Base-by-base conservation (phyloP, 2,797 vertebrate genomes). In the Pseudopleuronectes americanus region DNA sequence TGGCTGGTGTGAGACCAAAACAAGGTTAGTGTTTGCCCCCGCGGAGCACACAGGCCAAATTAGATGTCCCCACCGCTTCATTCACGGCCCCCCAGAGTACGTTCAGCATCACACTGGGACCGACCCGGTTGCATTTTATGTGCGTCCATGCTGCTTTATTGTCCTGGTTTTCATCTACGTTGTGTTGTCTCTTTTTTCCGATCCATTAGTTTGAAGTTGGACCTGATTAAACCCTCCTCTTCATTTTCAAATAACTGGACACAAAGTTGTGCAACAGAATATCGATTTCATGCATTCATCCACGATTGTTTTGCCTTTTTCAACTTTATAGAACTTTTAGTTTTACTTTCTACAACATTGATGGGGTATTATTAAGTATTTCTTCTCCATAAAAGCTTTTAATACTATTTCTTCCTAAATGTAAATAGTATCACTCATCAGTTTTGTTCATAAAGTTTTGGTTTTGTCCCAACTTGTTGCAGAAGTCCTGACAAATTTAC, bases 31-130 rank as follows among this genome's bases (percentile, higher is more conserved):
- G 54, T 41, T 26, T 47, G 36, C 60, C 56, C 31, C 47, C 6
- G 23, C 1, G 0, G 52, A 23, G 23, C 2, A 19, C 21, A 53
- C 22, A 63, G 51, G 52, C 49, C 63, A 81, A 58, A 68, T 58
- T 12, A 22, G 31, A 47, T 75, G 51, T 71, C 58, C 53, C 21
- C 48, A 43, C 6, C 21, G 41, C n/a, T 52, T 73, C 19, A 31
- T 21, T 52, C 24, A 49, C n/a, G 16, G 52, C 24, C 67, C 33
- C 13, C 57, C 13, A 43, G 59, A 1, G 57, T 2, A 24, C 22
- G 28, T 57, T 63, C 57, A 65, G 21, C 21, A 56, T 49, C 57
- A 69, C 38, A 38, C n/a, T 28, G 51, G 41, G 1, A 13, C 28
- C 58, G 22, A 13, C 70, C 24, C 26, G 33, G 13, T 17, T 62